A percentile compares a stretch with the other conserved stretches of the same genome.
Conservation (phyloP, 2,797 vertebrate genomes). For the Nannoperca australis region DNA sequence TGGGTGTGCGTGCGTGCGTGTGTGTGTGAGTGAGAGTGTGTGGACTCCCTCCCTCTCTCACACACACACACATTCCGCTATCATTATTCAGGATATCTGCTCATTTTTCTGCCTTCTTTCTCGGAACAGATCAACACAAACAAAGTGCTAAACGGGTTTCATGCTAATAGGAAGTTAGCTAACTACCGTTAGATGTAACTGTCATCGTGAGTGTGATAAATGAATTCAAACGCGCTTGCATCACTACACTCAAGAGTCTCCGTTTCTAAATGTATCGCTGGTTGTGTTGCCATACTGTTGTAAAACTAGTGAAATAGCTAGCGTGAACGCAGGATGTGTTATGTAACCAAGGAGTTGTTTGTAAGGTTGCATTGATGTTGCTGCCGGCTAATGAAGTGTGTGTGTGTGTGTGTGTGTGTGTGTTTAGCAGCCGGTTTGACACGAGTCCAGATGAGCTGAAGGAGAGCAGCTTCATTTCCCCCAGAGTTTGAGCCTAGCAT, state of each 20-base stretch:
- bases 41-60: conserved; percentile 28
- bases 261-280: conserved; percentile 22
- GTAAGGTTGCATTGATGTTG: conserved; percentile 29
- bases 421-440: conserved; percentile 51
- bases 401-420: too few species aligned
- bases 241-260: conserved; percentile 6
- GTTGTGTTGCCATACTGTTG: conserved; percentile 24
- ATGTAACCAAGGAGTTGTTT: conserved; percentile 40
- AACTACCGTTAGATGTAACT: neutral
- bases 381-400: conserved; percentile 21
- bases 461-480: conserved; percentile 13
- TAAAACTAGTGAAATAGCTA: conserved; percentile 30
- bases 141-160: neutral
- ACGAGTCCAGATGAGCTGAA: neutral
- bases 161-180: conserved; percentile 23
- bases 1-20: conserved; percentile 21
- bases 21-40: conserved; percentile 5
- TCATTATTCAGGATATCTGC: conserved; percentile 68
- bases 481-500: neutral
- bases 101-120: conserved; percentile 10
- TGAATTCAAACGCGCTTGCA: neutral
- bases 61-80: conserved; percentile 66
- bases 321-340: conserved; percentile 16
- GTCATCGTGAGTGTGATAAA: neutral
- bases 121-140: neutral